Conservation (phyloP, 2,888 invertebrate genomes). For the Hybos culiciformis region DNA sequence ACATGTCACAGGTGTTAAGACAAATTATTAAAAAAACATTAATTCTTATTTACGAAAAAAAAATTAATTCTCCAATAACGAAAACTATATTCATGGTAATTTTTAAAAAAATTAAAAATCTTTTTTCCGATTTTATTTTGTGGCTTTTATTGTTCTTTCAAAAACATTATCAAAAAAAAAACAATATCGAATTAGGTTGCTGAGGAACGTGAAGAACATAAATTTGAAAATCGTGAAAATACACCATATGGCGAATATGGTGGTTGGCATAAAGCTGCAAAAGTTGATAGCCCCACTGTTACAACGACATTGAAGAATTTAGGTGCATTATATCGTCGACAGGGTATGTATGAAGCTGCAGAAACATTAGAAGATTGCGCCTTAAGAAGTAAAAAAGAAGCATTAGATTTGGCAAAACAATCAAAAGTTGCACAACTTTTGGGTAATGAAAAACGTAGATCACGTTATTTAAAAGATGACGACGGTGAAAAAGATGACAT, state of each 20-base stretch:
- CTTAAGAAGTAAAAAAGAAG: slow-evolving; percentile 88
- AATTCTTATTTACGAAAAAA: too few relatives aligned
- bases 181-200: slow-evolving; percentile 79
- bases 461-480: slow-evolving; percentile 39
- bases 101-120: too few relatives aligned
- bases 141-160: too few relatives aligned
- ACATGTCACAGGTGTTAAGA: too few relatives aligned
- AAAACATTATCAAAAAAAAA: not conserved
- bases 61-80: too few relatives aligned
- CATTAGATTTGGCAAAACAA: slow-evolving; percentile 86
- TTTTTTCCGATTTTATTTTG: too few relatives aligned
- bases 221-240: slow-evolving; percentile 74
- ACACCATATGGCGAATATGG: slow-evolving; percentile 79
- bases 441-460: slow-evolving; percentile 41
- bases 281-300: slow-evolving; percentile 94
- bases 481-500: slow-evolving; percentile 28
- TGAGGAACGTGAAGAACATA: slow-evolving; percentile 96
- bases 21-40: too few relatives aligned
- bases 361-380: slow-evolving; percentile 98
- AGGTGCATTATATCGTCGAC: slow-evolving; percentile 92
- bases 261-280: slow-evolving; percentile 96
- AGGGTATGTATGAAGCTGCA: slow-evolving; percentile 98
- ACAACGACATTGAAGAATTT: slow-evolving; percentile 97
- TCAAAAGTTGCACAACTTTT: slow-evolving; percentile 67
- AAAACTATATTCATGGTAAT: too few relatives aligned